Conservation (phyloP, 2,888 invertebrate genomes). For the Drosophila seclusa region DNA sequence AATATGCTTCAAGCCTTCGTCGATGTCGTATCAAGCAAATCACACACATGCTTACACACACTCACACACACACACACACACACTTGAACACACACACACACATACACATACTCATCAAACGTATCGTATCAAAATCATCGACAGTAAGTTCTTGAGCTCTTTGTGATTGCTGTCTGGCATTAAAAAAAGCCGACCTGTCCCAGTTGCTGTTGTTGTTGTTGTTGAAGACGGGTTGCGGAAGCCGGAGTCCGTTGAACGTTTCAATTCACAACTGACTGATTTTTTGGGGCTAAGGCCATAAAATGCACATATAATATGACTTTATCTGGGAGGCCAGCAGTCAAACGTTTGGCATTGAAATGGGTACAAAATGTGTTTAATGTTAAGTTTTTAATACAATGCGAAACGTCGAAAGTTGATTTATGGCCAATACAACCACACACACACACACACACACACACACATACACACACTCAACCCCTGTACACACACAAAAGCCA, state of each 20-base stretch:
- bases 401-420: slow-evolving; percentile 44
- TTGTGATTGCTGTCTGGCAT: slow-evolving; percentile 36
- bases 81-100: slow-evolving; percentile 12
- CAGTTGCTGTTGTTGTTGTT: not conserved
- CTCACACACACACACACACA: slow-evolving; percentile 10
- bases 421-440: slow-evolving; percentile 30
- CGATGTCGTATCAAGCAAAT: slow-evolving; percentile 11
- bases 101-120: slow-evolving; percentile 19
- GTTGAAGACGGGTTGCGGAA: not conserved
- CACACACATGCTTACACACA: slow-evolving; percentile 3
- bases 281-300: slow-evolving; percentile 40
- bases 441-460: not conserved
- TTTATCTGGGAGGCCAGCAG: slow-evolving; percentile 65
- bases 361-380: slow-evolving; percentile 51
- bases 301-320: slow-evolving; percentile 69
- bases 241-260: slow-evolving; percentile 28
- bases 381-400: slow-evolving; percentile 42
- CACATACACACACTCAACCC: not conserved
- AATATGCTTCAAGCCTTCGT: slow-evolving; percentile 15
- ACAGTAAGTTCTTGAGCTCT: slow-evolving; percentile 46
- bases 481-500: not conserved
- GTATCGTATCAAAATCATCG: slow-evolving; percentile 53
- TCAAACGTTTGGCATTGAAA: slow-evolving; percentile 67
- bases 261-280: slow-evolving; percentile 54
- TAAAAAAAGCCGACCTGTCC: slow-evolving; percentile 30